Evolutionary conservation across 2,888 invertebrate species (phyloP).

Genomic region (Acanthosepion esculentum): DNA sequence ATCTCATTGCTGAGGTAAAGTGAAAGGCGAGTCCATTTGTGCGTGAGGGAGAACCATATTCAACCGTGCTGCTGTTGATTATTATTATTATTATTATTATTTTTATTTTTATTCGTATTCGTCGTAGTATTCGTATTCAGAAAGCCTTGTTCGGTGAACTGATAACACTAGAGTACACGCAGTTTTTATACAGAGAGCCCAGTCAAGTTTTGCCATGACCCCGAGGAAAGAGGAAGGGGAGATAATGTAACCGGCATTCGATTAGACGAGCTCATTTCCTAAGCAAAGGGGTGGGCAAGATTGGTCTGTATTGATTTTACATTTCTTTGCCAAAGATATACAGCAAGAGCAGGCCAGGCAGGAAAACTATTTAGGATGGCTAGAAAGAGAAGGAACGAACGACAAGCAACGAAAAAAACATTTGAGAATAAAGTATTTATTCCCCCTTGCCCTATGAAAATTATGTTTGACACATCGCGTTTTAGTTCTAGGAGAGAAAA

Average conservation of each 20-base stretch:
- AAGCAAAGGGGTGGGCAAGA: not conserved
- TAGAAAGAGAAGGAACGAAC: not conserved
- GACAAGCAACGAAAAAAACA: not conserved
- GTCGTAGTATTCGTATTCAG: no score
- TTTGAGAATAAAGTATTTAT: not conserved
- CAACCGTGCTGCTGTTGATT: not conserved
- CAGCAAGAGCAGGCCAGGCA: not conserved
- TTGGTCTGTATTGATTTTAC: not conserved
- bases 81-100: no score
- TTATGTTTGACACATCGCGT: not conserved
- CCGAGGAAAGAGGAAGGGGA: constrained; percentile 9
- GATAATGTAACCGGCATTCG: constrained; percentile 33
- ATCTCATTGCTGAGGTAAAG: not conserved
- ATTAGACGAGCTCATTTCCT: not conserved
- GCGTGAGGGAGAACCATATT: not conserved
- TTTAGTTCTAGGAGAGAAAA: not conserved
- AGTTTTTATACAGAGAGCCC: not conserved
- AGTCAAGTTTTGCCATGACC: constrained; percentile 6
- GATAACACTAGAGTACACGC: constrained; percentile 6
- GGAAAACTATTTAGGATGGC: not conserved
- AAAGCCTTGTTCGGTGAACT: constrained; percentile 33
- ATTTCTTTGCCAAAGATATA: not conserved
- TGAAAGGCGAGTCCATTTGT: not conserved
- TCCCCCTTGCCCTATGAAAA: constrained; percentile 25
- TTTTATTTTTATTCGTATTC: not conserved